A percentile compares a stretch with the other conserved stretches of the same genome.
Conservation (phyloP, 1,140 invertebrate species). For the Rhyacophila brunnea region DNA sequence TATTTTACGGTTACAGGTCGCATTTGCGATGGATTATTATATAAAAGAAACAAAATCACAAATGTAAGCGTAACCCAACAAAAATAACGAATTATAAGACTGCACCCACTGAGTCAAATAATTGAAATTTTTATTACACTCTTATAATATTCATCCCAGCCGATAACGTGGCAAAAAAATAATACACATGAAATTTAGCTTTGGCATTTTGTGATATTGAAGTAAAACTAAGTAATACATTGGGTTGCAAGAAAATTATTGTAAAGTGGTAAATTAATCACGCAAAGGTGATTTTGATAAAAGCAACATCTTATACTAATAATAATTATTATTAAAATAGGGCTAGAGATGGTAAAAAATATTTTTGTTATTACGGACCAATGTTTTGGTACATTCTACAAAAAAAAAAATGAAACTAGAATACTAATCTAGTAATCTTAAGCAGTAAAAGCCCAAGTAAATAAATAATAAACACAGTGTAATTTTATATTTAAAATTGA, state of each 20-base stretch:
- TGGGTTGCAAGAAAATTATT: not conserved
- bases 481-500: too few species aligned
- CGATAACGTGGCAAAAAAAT: not conserved
- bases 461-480: too few species aligned
- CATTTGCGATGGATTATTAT: not conserved
- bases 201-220: not conserved
- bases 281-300: too few species aligned
- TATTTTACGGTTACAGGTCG: not conserved
- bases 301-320: too few species aligned
- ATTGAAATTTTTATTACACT: not conserved
- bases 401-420: too few species aligned
- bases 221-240: not conserved
- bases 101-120: constrained; percentile 34
- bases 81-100: constrained; percentile 23
- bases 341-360: too few species aligned
- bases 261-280: not conserved
- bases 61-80: not conserved
- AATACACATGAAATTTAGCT: not conserved
- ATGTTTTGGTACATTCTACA: too few species aligned
- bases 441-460: too few species aligned
- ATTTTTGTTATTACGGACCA: too few species aligned
- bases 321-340: too few species aligned
- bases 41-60: not conserved
- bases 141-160: not conserved
- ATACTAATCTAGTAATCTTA: too few species aligned